Conservation (phyloP, 2,113 vertebrate species). For the Thinocorus orbignyianus region DNA sequence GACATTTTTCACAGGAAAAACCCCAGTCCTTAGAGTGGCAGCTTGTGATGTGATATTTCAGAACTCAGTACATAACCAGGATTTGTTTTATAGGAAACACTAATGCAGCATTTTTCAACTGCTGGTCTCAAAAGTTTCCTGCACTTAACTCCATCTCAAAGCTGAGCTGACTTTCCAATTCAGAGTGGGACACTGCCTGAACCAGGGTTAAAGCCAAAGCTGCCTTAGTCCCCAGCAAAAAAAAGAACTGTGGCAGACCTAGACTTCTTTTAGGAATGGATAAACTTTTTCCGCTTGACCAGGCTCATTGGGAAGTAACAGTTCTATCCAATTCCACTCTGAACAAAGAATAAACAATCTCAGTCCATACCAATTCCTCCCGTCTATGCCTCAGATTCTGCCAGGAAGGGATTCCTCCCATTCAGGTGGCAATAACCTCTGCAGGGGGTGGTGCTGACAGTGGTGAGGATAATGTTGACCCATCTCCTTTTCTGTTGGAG, state of each 20-base stretch:
- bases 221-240: neutral
- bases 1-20: neutral
- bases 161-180: neutral
- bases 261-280: neutral
- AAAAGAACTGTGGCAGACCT: neutral
- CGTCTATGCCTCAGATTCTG: neutral
- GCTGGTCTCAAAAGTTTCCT: neutral
- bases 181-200: fast-evolving
- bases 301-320: neutral
- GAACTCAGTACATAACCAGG: neutral
- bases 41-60: neutral
- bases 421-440: neutral
- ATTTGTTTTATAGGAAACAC: neutral
- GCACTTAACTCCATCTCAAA: neutral
- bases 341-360: neutral
- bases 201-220: neutral
- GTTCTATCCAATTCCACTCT: neutral
- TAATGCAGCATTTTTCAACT: neutral
- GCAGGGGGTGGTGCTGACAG: neutral
- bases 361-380: neutral
- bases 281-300: neutral
- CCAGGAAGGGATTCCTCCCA: neutral
- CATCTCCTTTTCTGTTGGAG: neutral
- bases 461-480: neutral
- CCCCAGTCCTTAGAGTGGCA: neutral